Base-by-base conservation (phyloP, 2,888 invertebrate genomes). In the Cheilosia variabilis region DNA sequence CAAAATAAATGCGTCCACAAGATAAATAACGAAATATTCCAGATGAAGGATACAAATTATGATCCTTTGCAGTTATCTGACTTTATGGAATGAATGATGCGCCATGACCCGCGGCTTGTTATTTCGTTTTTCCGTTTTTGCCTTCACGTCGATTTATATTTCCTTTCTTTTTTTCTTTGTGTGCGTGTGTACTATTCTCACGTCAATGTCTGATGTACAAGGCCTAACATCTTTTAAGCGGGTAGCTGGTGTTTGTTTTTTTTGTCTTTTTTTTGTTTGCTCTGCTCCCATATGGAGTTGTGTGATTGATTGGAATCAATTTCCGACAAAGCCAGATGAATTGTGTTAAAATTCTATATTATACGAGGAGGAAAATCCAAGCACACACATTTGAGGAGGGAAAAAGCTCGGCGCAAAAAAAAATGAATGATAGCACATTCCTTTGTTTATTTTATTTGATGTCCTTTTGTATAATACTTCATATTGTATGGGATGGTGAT, bases 261-360 rank as follows among this genome's bases (percentile, higher is more conserved):
- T 69, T 60, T n/a, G n/a, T n/a, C n/a, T 17, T 66, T 63, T 47
- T 5, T n/a, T 15, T 13, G 17, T 43, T 10, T 37, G 2, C 27
- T 6, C 63, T 60, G 2, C 43, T 34, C 72, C 47, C 55, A 63
- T 75, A 71, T 76, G 79, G 65, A 76, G 60, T 72, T 86, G 68
- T 66, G 65, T 91, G 91, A 91, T 91, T 91, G 92, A 91, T 91
- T 91, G 91, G 89, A 91, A 91, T 90, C 90, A 90, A 91, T 90
- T 90, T 89, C 89, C 90, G 88, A 90, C 91, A 90, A 88, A 90
- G 89, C 88, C 90, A 90, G 87, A 79, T 83, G 82, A 86, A 81
- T 86, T 81, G 76, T 68, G 86, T 81, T 81, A 81, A 86, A 86
- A 77, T 86, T 86, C 76, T 53, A 72, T 86, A 86, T 76, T 57